A percentile compares a stretch with the other conserved stretches of the same genome.
Evolutionary conservation across 2,113 vertebrate genomes (phyloP).

Genomic region (Grantiella picta): DNA sequence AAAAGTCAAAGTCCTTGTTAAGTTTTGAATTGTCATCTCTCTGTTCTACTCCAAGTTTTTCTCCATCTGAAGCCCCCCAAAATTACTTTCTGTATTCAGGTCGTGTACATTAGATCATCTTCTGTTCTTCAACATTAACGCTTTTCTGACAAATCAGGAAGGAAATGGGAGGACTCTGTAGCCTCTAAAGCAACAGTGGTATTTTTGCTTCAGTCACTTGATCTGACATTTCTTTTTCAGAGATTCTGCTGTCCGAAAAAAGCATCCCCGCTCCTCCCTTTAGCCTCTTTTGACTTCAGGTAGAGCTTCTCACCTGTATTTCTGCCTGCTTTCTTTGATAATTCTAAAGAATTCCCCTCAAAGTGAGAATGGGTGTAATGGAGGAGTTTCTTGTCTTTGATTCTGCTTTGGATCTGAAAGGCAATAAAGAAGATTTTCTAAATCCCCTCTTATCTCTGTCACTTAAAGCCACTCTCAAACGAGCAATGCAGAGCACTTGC

Average conservation of each 20-base stretch:
- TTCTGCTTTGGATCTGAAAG: not conserved
- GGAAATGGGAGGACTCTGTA: not conserved
- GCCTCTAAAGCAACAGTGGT: conserved; percentile 22
- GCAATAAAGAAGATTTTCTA: not conserved
- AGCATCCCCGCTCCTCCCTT: not conserved
- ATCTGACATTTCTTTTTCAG: conserved; percentile 29
- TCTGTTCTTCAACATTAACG: not conserved
- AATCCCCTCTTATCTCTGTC: not conserved
- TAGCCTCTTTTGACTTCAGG: not conserved
- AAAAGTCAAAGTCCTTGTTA: not conserved
- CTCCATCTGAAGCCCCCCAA: not conserved
- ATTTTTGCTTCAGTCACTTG: conserved; percentile 53
- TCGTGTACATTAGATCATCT: not conserved
- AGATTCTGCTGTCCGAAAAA: not conserved
- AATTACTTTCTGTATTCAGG: not conserved
- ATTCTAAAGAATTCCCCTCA: not conserved
- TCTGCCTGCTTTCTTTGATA: not conserved
- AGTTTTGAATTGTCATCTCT: not conserved
- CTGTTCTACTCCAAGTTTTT: not conserved
- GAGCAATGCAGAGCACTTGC: not conserved
- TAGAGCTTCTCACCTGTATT: not conserved
- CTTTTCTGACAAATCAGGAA: not conserved
- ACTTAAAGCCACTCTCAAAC: not conserved
- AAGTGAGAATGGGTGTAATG: not conserved
- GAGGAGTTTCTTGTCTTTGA: not conserved